A percentile compares a stretch with the other conserved stretches of the same genome.
Evolutionary conservation across 1,140 invertebrate genomes (phyloP).

Genomic region (Drosophila murphyi): DNA sequence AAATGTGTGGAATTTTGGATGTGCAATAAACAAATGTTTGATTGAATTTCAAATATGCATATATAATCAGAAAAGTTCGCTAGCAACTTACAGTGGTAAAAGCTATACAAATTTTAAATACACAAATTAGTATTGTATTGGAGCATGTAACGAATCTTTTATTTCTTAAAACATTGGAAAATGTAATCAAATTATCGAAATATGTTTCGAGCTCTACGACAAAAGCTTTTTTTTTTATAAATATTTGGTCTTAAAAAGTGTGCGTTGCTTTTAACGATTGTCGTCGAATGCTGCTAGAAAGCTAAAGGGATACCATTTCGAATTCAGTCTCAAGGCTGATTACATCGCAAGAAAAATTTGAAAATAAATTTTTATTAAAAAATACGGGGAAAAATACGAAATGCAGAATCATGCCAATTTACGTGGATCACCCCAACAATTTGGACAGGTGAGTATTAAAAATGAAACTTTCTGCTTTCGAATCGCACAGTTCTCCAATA

Average conservation of each 20-base stretch:
- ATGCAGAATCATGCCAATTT: not conserved
- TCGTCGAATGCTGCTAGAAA: not conserved
- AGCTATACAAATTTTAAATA: too few relatives aligned
- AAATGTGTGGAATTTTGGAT: not conserved
- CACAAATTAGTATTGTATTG: too few relatives aligned
- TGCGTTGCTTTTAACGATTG: not conserved
- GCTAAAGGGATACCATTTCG: not conserved
- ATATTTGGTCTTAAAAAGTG: not conserved
- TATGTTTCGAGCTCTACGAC: not conserved
- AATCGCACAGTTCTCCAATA: not conserved
- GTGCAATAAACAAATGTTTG: too few relatives aligned
- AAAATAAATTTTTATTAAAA: not conserved
- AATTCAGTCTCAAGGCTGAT: not conserved
- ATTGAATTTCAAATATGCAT: too few relatives aligned
- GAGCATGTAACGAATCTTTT: not conserved
- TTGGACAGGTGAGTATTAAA: conserved; percentile 2
- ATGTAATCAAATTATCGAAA: not conserved
- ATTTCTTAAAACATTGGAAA: not conserved
- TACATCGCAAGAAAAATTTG: not conserved
- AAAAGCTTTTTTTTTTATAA: not conserved
- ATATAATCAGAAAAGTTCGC: too few relatives aligned
- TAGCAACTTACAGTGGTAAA: too few relatives aligned
- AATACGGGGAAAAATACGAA: not conserved
- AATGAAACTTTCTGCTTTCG: not conserved
- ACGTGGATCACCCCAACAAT: not conserved